These are phyloP conservation scores for Uria aalge DNA, from an alignment of 2,113 vertebrate genomes.

Conservation along the genomic window DNA sequence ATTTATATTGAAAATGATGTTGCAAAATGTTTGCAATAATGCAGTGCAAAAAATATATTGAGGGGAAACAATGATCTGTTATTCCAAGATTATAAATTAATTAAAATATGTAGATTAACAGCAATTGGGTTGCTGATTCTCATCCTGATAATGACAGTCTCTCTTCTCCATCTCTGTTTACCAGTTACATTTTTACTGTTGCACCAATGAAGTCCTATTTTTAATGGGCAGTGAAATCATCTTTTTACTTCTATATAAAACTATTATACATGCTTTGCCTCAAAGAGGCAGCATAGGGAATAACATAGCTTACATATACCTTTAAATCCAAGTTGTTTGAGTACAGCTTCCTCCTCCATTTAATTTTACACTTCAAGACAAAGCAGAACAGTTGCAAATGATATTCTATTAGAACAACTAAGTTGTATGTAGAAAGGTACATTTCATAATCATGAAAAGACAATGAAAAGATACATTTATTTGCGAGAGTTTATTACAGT, in stretches of 20 bases:
- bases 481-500: neutral
- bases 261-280: neutral
- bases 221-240: neutral
- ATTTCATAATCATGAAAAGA: neutral
- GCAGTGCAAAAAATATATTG: neutral
- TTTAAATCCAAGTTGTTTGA: neutral
- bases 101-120: neutral
- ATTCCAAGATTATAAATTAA: neutral
- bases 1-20: neutral
- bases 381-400: neutral
- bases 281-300: neutral
- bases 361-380: neutral
- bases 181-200: neutral
- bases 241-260: neutral
- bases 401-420: neutral
- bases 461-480: neutral
- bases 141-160: neutral
- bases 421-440: neutral
- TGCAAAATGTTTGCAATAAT: neutral
- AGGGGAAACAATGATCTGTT: neutral
- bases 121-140: neutral
- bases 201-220: neutral
- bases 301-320: neutral
- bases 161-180: neutral
- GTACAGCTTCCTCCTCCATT: neutral